These are phyloP conservation scores for Creontiades dilutus DNA, from an alignment of 2,888 invertebrate species.

Conservation along the genomic window DNA sequence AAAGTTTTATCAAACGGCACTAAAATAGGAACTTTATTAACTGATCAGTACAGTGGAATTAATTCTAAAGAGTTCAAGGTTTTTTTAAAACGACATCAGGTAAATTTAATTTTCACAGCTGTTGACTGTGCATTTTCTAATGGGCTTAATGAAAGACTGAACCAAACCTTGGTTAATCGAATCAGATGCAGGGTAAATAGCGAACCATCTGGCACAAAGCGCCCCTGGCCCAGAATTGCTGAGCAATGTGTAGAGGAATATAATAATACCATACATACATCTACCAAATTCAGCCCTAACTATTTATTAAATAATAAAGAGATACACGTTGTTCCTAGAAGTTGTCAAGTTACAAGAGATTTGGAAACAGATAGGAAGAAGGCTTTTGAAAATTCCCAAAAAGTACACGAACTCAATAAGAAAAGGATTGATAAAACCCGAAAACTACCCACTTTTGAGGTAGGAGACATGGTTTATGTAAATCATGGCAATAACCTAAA, in stretches of 20 bases:
- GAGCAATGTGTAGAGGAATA: constrained; percentile 74
- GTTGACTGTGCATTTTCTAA: too few relatives aligned
- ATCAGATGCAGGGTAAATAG: constrained; percentile 75
- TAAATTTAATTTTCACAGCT: too few relatives aligned
- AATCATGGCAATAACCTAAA: too few relatives aligned
- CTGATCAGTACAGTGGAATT: constrained; percentile 66
- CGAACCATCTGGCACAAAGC: constrained; percentile 52
- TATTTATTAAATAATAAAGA: constrained; percentile 74
- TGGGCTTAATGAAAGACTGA: too few relatives aligned
- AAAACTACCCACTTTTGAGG: too few relatives aligned
- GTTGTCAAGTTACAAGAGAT: background rate
- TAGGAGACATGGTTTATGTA: too few relatives aligned
- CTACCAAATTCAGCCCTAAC: constrained; percentile 74
- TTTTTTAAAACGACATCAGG: too few relatives aligned
- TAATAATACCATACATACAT: constrained; percentile 74
- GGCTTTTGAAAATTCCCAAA: constrained; percentile 8
- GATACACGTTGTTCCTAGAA: too few relatives aligned
- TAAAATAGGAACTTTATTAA: constrained; percentile 16
- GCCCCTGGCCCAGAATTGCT: constrained; percentile 74
- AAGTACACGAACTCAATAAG: too few relatives aligned
- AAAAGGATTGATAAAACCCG: too few relatives aligned
- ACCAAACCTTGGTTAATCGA: constrained; percentile 40
- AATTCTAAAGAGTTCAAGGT: constrained; percentile 76
- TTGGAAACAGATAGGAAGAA: background rate
- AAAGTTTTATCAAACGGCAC: too few relatives aligned